Base-by-base conservation (phyloP, 2,797 vertebrate genomes). In the Galaxias olidus region DNA sequence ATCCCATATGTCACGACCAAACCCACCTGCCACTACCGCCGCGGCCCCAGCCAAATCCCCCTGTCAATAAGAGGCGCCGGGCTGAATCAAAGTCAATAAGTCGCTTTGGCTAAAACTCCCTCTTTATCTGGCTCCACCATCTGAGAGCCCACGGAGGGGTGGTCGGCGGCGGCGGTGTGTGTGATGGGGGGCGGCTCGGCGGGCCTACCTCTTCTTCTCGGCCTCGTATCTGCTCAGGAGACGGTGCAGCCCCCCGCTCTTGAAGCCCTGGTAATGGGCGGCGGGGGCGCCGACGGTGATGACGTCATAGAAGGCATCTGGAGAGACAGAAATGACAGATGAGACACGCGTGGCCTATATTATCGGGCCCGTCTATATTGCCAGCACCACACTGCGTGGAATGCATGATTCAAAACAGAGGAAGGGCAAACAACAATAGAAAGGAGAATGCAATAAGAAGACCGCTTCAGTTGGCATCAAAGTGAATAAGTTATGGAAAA, bases 181-280 rank as follows among this genome's bases (percentile, higher is more conserved):
- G 30, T 30, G 15, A 1, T 7, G 49, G 49, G n/a, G 49, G 49
- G 8, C 9, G 9, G n/a, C 14, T 50, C 14, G 14, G 8, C 4
- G 0, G 15, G 50, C 89, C 85, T 94, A 98, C 97, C 97, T 98
- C 78, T 96, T 93, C 82, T 98, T 97, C 82, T 99, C 97, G 41
- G 89, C 86, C 85, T 98, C 96, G 71, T 98, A 97, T 91, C 93
- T 93, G 81, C 87, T 92, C 8, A 98, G 90, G 10, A 98, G 90
- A 78, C 94, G 96, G 78, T 95, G 94, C 78, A 99, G 93, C 74
- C 97, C 97, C 9, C 97, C 96, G 8, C 92, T 95, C 83, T 98
- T 98, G 88, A 99, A 99, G 72, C 97, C 97, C 88, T 98, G 97
- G 88, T 93, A 95, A 88, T 99, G 97, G 0, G 97, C 96, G 8